phyloP scores from a whole-genome alignment of 2,888 invertebrate species.

The Hirtodrosophila trivittata region DNA sequence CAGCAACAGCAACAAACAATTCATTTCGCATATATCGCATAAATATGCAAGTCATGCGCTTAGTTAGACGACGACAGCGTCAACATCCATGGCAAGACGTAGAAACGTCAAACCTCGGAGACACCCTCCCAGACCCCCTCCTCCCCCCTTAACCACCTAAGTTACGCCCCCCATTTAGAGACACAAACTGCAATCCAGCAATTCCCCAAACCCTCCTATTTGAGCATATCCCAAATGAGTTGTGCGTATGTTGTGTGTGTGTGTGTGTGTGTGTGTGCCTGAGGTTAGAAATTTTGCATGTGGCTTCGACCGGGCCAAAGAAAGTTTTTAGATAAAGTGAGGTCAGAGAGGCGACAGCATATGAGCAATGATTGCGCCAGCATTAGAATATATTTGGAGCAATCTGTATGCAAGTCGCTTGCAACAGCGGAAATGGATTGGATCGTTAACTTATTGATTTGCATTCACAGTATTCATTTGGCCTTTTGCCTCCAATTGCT shows the following conservation, averaged over 20 bases:
- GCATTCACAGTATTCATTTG: constrained; percentile 41
- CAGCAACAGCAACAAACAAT: constrained; percentile 37
- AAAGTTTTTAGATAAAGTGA: constrained; percentile 21
- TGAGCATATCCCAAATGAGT: constrained; percentile 24
- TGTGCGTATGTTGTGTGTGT: constrained; percentile 4
- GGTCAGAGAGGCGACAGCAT: neutral
- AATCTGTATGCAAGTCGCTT: constrained; percentile 58
- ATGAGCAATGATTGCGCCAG: neutral
- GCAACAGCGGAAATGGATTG: constrained; percentile 51
- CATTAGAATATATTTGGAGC: constrained; percentile 29
- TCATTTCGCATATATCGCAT: constrained; percentile 68
- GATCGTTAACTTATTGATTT: constrained; percentile 62
- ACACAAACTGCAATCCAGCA: constrained; percentile 39
- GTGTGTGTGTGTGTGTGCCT: constrained; percentile 1
- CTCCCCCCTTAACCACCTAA: constrained; percentile 2
- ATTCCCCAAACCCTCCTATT: constrained; percentile 17
- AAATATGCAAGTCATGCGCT: constrained; percentile 75
- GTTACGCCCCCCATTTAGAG: neutral
- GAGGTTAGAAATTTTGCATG: constrained; percentile 37
- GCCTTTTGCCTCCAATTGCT: constrained; percentile 14
- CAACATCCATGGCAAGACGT: constrained; percentile 15
- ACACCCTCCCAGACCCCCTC: constrained; percentile 4
- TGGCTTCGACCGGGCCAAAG: constrained; percentile 10
- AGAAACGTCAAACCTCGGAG: constrained; percentile 28
- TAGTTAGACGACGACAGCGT: constrained; percentile 48